Base-by-base conservation (phyloP, 2,113 vertebrate species). In the Galeopterus variegatus region DNA sequence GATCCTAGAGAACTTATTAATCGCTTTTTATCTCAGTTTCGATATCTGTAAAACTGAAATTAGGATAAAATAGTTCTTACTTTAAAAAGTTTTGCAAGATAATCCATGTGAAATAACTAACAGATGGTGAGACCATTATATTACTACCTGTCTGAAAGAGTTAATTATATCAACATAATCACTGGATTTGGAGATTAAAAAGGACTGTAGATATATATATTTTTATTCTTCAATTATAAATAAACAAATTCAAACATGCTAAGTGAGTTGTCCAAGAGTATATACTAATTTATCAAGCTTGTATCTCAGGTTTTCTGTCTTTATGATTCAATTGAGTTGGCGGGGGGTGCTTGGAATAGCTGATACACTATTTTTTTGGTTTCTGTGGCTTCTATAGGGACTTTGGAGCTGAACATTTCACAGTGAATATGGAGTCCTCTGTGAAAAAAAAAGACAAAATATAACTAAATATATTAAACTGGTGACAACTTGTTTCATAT, bases 401-500 rank as follows among this genome's bases (percentile, higher is more conserved):
- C 15, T 8, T 23, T 52, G 52, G 15, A 41, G 33, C 60, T 77
- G 23, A n/a, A 21, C 18, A 23, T 17, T 62, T 67, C 82, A 52
- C 26, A 21, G 31, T 28, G 48, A 54, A 52, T 52, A 65, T 8
- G 19, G 21, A 75, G 7, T 9, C 26, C 1, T 79, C 17, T n/a
- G 9, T 69, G 45, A 31, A 75, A 69, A 75, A 41, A 45, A 93
- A 93, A 64, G 13, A 28, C 26, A 56, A 23, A 62, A 7, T 69
- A 18, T 81, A 86, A 41, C 45, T 60, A 93, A 91, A 52, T 89
- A 26, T 45, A 87, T 94, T 76, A 86, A 86, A 91, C 8, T 2
- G 9, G 73, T 64, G 26, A 73, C 41, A 88, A 24, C 56, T 58
- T 72, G 26, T 50, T 77, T 87, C 41, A 76, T 72, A n/a, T 82